These are phyloP conservation scores for Baryphthengus martii DNA, from an alignment of 2,113 vertebrate genomes.

Conservation along the genomic window DNA sequence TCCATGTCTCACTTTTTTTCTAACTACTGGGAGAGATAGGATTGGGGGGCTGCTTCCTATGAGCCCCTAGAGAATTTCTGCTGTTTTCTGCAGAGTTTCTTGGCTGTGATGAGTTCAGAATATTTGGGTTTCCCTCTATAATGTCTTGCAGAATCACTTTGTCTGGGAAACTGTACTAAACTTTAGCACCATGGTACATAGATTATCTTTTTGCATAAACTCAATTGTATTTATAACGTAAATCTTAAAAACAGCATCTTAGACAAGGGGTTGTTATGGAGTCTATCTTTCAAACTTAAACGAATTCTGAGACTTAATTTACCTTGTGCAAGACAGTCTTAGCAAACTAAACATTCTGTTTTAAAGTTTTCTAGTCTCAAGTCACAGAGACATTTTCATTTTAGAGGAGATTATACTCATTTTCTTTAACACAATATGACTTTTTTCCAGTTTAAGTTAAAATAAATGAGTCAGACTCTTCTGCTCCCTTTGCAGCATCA, in stretches of 20 bases:
- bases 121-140: neutral
- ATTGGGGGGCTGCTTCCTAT: neutral
- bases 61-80: neutral
- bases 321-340: neutral
- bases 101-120: neutral
- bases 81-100: neutral
- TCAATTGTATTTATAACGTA: neutral
- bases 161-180: neutral
- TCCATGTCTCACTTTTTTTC: neutral
- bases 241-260: neutral
- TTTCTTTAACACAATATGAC: neutral
- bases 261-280: neutral
- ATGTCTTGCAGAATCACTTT: neutral
- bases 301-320: neutral
- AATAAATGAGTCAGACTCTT: neutral
- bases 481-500: neutral
- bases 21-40: neutral
- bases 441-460: neutral
- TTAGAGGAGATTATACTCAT: neutral
- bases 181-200: neutral
- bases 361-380: neutral
- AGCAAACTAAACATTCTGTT: neutral
- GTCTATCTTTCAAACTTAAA: neutral
- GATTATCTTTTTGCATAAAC: neutral
- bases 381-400: neutral